These are phyloP conservation scores for Prochilodus magdalenae DNA, from an alignment of 2,113 vertebrate species.

Conservation along the genomic window DNA sequence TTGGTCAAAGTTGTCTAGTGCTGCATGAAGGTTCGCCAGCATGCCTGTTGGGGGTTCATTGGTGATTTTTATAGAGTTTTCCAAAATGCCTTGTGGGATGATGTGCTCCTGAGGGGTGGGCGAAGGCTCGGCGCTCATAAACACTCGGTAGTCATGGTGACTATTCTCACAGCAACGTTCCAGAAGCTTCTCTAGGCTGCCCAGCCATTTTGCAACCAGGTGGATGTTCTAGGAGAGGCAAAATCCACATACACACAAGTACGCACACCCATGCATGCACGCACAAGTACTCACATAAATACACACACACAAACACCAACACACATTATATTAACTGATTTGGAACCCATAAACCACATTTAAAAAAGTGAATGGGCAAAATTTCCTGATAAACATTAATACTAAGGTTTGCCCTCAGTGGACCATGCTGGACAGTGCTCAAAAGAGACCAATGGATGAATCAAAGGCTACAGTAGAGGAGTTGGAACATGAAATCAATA, in stretches of 20 bases:
- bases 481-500: too few relatives aligned
- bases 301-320: too few relatives aligned
- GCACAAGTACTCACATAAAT: too few relatives aligned
- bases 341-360: too few relatives aligned
- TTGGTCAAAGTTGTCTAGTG: constrained; percentile 82
- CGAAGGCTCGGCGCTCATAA: constrained; percentile 79
- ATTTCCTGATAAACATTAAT: too few relatives aligned
- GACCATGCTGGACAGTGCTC: too few relatives aligned
- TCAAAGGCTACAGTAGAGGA: too few relatives aligned
- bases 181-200: constrained; percentile 79
- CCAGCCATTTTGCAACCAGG: constrained; percentile 78
- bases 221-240: constrained; percentile 81
- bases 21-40: constrained; percentile 77
- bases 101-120: constrained; percentile 76
- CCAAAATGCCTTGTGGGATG: constrained; percentile 80
- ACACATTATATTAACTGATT: too few relatives aligned
- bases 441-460: too few relatives aligned
- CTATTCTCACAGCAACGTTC: constrained; percentile 77
- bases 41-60: constrained; percentile 81
- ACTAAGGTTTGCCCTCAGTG: too few relatives aligned
- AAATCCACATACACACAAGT: background rate
- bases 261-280: too few relatives aligned
- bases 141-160: constrained; percentile 75
- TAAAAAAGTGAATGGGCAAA: too few relatives aligned
- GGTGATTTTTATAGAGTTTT: constrained; percentile 84